Evolutionary conservation across 2,797 vertebrate genomes (phyloP).

Genomic region (Coracias cyanogaster): DNA sequence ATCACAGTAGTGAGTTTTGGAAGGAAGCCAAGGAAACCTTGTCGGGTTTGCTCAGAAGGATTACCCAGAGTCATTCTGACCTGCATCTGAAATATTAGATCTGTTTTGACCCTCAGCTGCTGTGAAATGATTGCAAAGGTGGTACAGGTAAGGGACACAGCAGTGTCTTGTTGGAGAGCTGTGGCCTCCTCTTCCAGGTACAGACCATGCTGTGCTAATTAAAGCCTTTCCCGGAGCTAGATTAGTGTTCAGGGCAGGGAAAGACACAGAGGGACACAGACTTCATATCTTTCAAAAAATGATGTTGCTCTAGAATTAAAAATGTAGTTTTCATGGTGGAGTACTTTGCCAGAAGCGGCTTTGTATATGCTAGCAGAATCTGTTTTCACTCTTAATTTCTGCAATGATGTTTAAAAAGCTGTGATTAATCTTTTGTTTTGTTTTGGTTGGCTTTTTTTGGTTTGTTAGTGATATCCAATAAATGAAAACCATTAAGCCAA

Average conservation of each 20-base stretch:
- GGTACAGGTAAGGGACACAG: not conserved
- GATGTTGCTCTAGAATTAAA: not conserved
- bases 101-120: not conserved
- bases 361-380: not conserved
- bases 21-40: conserved; percentile 4
- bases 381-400: not conserved
- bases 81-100: not conserved
- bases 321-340: not conserved
- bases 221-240: not conserved
- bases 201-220: accelerated
- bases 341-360: not conserved
- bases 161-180: not conserved
- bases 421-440: not conserved
- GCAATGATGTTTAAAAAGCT: not conserved
- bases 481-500: not conserved
- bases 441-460: not conserved
- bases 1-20: not conserved
- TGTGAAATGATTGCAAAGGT: not conserved
- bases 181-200: not conserved
- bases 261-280: not conserved
- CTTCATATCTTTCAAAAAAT: not conserved
- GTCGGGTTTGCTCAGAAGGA: not conserved
- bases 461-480: not conserved
- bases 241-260: not conserved
- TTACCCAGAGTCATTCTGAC: not conserved